Percentiles rank a stretch among this genome's conserved stretches.
Evolutionary conservation across 2,113 vertebrate genomes (phyloP).

Genomic region (Riparia riparia): DNA sequence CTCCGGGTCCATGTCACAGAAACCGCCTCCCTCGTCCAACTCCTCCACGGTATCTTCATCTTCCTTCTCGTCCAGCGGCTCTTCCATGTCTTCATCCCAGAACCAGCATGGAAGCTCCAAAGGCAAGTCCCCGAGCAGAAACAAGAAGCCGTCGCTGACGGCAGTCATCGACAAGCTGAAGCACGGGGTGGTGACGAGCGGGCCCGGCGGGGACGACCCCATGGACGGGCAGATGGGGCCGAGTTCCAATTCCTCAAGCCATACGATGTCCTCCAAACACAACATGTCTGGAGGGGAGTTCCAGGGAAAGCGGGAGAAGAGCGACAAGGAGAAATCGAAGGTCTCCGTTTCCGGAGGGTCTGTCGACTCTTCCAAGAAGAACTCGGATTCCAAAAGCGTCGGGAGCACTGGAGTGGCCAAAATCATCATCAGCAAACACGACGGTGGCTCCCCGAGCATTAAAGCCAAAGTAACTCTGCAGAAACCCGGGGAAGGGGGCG

Average conservation of each 20-base stretch:
- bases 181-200: conserved; percentile 91
- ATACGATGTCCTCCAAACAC: conserved; percentile 88
- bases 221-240: conserved; percentile 86
- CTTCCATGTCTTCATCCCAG: conserved; percentile 85
- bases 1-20: conserved; percentile 86
- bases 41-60: conserved; percentile 82
- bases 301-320: conserved; percentile 90
- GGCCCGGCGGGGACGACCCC: conserved; percentile 89
- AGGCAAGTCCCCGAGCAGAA: conserved; percentile 96
- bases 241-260: conserved; percentile 80
- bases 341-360: conserved; percentile 86
- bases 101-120: conserved; percentile 89
- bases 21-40: conserved; percentile 82
- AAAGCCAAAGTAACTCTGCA: conserved; percentile 97
- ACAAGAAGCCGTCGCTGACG: conserved; percentile 97
- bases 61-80: conserved; percentile 83
- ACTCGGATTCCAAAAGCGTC: conserved; percentile 87
- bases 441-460: conserved; percentile 95
- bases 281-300: conserved; percentile 87
- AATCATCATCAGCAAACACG: conserved; percentile 98
- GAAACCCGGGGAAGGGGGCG: conserved; percentile 90
- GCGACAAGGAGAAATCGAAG: conserved; percentile 96
- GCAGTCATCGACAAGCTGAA: conserved; percentile 99
- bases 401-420: conserved; percentile 92
- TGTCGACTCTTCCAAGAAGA: conserved; percentile 89